A percentile compares a stretch with the other conserved stretches of the same genome.
phyloP scores from a whole-genome alignment of 2,113 vertebrate species.

The Hystrix brachyura region DNA sequence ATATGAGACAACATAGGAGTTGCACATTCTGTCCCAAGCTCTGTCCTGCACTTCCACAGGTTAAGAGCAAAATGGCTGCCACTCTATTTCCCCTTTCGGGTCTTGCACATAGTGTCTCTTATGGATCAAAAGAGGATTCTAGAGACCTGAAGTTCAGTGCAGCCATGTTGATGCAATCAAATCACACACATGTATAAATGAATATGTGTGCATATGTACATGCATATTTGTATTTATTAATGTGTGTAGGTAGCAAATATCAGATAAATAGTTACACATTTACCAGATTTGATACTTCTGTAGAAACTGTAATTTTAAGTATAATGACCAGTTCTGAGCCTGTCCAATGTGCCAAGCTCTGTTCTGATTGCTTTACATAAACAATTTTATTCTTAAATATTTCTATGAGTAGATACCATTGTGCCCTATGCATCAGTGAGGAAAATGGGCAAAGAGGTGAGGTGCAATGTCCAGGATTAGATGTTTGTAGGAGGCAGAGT shows the following conservation, averaged over 20 bases:
- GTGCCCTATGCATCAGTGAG: neutral
- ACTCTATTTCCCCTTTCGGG: neutral
- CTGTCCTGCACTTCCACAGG: neutral
- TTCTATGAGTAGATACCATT: neutral
- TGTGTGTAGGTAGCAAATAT: neutral
- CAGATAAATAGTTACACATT: neutral
- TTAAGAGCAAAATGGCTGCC: neutral
- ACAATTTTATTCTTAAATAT: neutral
- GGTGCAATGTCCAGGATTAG: neutral
- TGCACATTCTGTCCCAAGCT: neutral
- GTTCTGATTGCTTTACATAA: neutral
- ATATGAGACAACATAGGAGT: neutral
- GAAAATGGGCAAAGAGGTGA: neutral
- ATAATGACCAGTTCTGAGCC: neutral
- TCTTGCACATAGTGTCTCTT: neutral
- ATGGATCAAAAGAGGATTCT: neutral
- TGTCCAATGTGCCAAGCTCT: neutral
- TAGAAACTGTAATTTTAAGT: neutral
- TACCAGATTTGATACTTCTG: neutral
- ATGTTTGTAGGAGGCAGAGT: neutral
- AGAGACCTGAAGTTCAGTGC: neutral
- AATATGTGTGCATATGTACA: neutral
- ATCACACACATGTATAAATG: neutral
- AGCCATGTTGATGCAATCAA: neutral
- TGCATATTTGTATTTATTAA: neutral